Base-by-base conservation (phyloP, 2,888 invertebrate species). In the Sinopyrophorus schimmeli region DNA sequence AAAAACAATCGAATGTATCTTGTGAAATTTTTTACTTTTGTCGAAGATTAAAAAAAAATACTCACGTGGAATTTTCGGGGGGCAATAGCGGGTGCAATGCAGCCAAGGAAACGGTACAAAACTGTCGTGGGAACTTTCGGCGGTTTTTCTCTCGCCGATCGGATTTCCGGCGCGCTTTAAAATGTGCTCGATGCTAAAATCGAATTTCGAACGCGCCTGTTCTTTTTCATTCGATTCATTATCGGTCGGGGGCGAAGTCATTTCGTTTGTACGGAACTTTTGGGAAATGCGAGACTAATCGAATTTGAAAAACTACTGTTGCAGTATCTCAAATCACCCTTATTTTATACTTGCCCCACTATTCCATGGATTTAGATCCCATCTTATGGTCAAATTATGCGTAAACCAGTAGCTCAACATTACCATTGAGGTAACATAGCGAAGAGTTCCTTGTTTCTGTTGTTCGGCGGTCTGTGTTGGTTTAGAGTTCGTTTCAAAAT, bases 61-160 rank as follows among this genome's bases (percentile, higher is more conserved):
- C 80, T 82, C 77, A 80, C 86, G 78, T 63, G 83, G 83, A 32
- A 87, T 67, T 62, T 82, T 83, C 0, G 87, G 87, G 1, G 87
- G 87, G 56, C 80, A 80, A 63, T 87, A 87, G 51, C 87, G 76
- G 2, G 87, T 86, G 61, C 86, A 87, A 55, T 81, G 81, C 55
- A 87, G 69, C 87, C 87, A 87, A 37, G 78, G 76, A 47, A 61
- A 53, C 18, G 54, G 48, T 17, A 42, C 23, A 17, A 23, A n/a
- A 15, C 15, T 34, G 5, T 10, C 3, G 7, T 12, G 6, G 1
- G 23, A 27, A 16, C 43, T 38, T 35, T 21, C 34, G 3, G 5
- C 6, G 15, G 17, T n/a, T 24, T 15, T 21, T 12, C 43, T 53
- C 28, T 34, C 46, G 14, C 20, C 31, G n/a, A 38, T 38, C 30